Percentiles rank a stretch among this genome's conserved stretches.
Evolutionary conservation across 2,797 vertebrate species (phyloP).

Genomic region (Poeciliopsis paucimaculata): DNA sequence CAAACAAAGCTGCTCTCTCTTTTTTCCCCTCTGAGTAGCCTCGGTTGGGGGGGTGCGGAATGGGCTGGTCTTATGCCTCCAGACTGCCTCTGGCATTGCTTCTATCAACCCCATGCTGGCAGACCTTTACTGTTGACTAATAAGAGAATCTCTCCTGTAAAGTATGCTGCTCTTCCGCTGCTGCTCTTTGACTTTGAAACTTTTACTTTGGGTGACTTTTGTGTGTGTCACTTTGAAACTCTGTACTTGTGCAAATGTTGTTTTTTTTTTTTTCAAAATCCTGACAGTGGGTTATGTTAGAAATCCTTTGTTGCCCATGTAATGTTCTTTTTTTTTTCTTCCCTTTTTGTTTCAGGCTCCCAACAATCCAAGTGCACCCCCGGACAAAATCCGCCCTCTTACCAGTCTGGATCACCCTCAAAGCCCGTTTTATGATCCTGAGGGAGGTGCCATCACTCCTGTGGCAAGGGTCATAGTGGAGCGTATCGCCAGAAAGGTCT

Average conservation of each 20-base stretch:
- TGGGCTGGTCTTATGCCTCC: conserved; percentile 60
- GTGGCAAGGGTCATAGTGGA: conserved; percentile 94
- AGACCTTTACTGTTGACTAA: conserved; percentile 74
- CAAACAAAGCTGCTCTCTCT: conserved; percentile 20
- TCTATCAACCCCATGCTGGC: conserved; percentile 71
- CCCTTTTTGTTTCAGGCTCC: conserved; percentile 84
- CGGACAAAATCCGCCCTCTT: conserved; percentile 96
- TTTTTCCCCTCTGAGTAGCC: conserved; percentile 37
- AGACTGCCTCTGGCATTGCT: conserved; percentile 64
- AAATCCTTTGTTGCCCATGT: conserved; percentile 4
- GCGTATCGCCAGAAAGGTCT: conserved; percentile 96
- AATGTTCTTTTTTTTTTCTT: neutral
- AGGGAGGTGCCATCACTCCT: conserved; percentile 94
- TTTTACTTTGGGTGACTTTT: conserved; percentile 42
- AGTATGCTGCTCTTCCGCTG: conserved; percentile 40
- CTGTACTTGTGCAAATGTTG: conserved; percentile 26
- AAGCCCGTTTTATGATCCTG: conserved; percentile 97
- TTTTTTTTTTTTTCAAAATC: neutral
- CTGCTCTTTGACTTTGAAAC: conserved; percentile 56
- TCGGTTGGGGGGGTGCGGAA: conserved; percentile 58
- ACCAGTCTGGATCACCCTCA: conserved; percentile 97
- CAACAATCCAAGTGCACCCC: conserved; percentile 88
- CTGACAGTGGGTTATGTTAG: conserved; percentile 38
- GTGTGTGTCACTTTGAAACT: conserved; percentile 59
- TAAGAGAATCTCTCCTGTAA: conserved; percentile 58